A percentile compares a stretch with the other conserved stretches of the same genome.
These are phyloP conservation scores for Myzus persicae DNA, from an alignment of 1,140 invertebrate species.

Conservation along the genomic window DNA sequence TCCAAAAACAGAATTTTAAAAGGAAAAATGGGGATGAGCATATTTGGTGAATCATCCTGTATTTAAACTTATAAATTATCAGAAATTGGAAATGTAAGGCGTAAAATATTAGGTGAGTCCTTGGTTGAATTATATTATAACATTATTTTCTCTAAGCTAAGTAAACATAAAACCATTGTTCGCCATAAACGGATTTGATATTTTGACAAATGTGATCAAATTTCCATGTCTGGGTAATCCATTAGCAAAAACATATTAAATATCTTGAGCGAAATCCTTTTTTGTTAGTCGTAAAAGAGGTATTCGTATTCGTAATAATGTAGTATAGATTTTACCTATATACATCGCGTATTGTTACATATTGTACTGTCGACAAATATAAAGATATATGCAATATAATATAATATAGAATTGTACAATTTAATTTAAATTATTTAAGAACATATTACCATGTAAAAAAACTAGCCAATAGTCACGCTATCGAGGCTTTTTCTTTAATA, in stretches of 20 bases:
- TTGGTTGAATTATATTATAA: background rate
- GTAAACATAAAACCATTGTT: background rate
- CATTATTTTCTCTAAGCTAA: background rate
- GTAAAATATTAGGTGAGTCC: background rate
- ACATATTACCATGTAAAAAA: too few relatives aligned
- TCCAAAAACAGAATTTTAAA: too few relatives aligned
- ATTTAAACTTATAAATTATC: background rate
- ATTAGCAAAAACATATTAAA: slow-evolving; percentile 2
- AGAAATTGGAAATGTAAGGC: background rate
- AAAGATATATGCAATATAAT: background rate
- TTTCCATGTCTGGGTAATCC: background rate
- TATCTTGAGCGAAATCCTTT: background rate
- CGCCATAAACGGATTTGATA: background rate
- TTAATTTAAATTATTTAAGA: too few relatives aligned
- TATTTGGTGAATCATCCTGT: too few relatives aligned
- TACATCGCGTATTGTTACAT: background rate
- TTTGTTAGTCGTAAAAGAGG: too few relatives aligned
- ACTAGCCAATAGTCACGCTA: too few relatives aligned
- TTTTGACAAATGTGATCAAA: background rate
- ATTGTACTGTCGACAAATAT: background rate
- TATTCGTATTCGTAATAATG: too few relatives aligned
- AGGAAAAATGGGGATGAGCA: too few relatives aligned
- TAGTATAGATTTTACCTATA: background rate
- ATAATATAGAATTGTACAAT: too few relatives aligned
- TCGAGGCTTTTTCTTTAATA: too few relatives aligned